These are phyloP conservation scores for Ambastaia sidthimunki DNA, from an alignment of 2,797 vertebrate genomes.

Conservation along the genomic window DNA sequence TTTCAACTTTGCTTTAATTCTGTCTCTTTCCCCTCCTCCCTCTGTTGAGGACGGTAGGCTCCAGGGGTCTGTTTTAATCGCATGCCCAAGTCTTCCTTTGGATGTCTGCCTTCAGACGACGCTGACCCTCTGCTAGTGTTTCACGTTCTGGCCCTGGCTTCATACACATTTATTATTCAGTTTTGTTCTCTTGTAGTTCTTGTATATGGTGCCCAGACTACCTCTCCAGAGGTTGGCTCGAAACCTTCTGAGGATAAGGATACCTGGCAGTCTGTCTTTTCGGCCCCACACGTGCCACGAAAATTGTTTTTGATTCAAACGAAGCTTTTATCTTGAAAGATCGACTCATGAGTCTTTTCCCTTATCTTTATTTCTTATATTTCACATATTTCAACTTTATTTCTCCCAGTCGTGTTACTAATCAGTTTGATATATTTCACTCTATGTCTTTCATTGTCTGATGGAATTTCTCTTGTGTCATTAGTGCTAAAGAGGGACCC, in stretches of 20 bases:
- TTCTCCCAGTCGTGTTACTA: slow-evolving; percentile 49
- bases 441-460: slow-evolving; percentile 69
- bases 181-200: slow-evolving; percentile 53
- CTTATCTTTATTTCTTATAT: slow-evolving; percentile 56
- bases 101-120: slow-evolving; percentile 46
- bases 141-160: slow-evolving; percentile 47
- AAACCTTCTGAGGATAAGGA: slow-evolving; percentile 36
- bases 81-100: slow-evolving; percentile 54
- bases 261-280: slow-evolving; percentile 23
- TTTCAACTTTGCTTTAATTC: slow-evolving; percentile 63
- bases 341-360: not conserved
- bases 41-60: slow-evolving; percentile 23
- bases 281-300: slow-evolving; percentile 3
- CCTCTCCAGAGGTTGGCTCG: slow-evolving; percentile 39
- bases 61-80: slow-evolving; percentile 55
- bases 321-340: slow-evolving; percentile 33
- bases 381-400: slow-evolving; percentile 81
- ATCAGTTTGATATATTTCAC: slow-evolving; percentile 23
- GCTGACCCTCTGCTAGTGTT: slow-evolving; percentile 39
- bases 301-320: slow-evolving; percentile 29
- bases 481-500: slow-evolving; percentile 74
- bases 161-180: slow-evolving; percentile 55
- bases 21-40: slow-evolving; percentile 38
- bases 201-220: slow-evolving; percentile 44
- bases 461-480: slow-evolving; percentile 77